Evolutionary conservation across 2,888 invertebrate species (phyloP).

Genomic region (Achlya flavicornis): DNA sequence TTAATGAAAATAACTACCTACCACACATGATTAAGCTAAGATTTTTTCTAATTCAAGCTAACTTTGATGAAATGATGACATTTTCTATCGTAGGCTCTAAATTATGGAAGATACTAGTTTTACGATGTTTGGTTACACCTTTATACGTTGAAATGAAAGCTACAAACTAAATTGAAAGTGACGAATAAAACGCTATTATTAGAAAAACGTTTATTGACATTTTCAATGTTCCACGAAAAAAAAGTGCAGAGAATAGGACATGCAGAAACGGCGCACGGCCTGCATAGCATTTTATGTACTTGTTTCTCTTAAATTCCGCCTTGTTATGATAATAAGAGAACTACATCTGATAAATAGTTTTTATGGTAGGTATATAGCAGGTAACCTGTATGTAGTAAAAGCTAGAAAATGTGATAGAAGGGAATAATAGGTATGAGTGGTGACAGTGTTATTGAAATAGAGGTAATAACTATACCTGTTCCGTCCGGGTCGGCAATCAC

Average conservation of each 20-base stretch:
- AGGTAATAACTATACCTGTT: slow-evolving; percentile 58
- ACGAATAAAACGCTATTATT: too few species aligned
- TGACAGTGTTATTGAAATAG: slow-evolving; percentile 45
- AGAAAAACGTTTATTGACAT: too few species aligned
- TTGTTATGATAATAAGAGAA: not conserved
- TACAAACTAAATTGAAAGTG: too few species aligned
- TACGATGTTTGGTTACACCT: not conserved
- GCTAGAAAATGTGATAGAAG: slow-evolving; percentile 34
- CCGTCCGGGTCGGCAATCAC: slow-evolving; percentile 35
- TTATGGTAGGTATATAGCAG: too few species aligned
- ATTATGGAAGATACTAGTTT: not conserved
- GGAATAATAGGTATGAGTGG: slow-evolving; percentile 42
- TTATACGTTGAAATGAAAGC: too few species aligned
- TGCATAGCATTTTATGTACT: not conserved
- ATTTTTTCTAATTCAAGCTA: not conserved
- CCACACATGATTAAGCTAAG: not conserved
- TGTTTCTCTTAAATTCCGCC: not conserved
- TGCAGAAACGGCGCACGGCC: not conserved
- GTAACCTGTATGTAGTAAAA: slow-evolving; percentile 15
- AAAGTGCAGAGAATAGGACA: not conserved
- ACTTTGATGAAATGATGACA: not conserved
- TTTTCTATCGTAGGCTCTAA: not conserved
- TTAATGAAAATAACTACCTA: not conserved
- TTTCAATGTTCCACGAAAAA: too few species aligned
- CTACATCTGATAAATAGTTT: not conserved